A percentile compares a stretch with the other conserved stretches of the same genome.
Conservation (phyloP, 2,113 vertebrate species). For the Megaceryle maxima region DNA sequence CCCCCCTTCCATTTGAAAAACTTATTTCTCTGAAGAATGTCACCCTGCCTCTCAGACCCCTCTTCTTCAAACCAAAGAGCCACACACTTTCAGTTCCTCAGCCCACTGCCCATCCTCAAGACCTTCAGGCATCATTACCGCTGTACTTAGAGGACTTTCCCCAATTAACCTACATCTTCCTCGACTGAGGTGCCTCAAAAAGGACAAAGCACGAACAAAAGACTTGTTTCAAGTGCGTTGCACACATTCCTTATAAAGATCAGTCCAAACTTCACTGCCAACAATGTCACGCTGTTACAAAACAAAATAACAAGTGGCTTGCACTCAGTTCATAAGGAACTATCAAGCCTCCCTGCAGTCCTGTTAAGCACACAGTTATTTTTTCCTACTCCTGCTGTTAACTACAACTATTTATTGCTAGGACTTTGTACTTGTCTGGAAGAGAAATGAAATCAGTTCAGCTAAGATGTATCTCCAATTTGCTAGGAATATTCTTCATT, state of each 20-base stretch:
- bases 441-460: conserved; percentile 24
- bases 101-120: not conserved
- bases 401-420: not conserved
- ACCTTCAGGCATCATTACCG: not conserved
- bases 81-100: not conserved
- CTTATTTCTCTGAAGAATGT: not conserved
- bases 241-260: not conserved
- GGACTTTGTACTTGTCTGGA: not conserved
- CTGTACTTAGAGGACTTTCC: not conserved
- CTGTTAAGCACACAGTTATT: not conserved
- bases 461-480: not conserved
- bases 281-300: not conserved
- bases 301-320: not conserved
- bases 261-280: not conserved
- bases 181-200: not conserved
- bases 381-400: not conserved
- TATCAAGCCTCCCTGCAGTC: not conserved
- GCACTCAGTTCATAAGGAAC: not conserved
- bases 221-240: not conserved
- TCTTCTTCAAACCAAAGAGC: not conserved
- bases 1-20: not conserved
- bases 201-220: not conserved
- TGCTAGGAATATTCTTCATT: not conserved
- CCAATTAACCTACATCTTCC: not conserved
- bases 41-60: not conserved